Evolutionary conservation across 2,797 vertebrate genomes (phyloP).

Genomic region (Arnoldichthys spilopterus): DNA sequence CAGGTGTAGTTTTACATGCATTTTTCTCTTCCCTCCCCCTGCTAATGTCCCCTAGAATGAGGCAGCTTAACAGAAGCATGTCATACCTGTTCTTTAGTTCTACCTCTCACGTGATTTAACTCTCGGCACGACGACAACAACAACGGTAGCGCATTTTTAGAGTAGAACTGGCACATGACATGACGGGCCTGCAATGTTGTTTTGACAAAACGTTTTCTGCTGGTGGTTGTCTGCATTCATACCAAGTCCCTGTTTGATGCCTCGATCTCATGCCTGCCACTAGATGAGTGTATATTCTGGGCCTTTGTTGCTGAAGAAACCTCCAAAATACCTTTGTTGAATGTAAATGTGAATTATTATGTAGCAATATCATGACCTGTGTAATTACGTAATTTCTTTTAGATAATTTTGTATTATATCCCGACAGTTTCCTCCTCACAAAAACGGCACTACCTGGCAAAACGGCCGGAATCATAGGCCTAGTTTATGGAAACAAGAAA

Average conservation of each 20-base stretch:
- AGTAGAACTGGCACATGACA: not conserved
- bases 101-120: not conserved
- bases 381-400: no score
- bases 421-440: not conserved
- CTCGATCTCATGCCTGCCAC: not conserved
- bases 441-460: not conserved
- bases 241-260: not conserved
- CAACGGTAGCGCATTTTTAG: not conserved
- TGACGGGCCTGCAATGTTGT: not conserved
- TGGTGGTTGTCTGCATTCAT: not conserved
- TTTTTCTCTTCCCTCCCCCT: not conserved
- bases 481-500: not conserved
- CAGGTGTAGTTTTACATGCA: conserved; percentile 18
- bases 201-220: no score
- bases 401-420: no score
- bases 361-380: no score
- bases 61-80: not conserved
- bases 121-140: not conserved
- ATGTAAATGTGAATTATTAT: no score
- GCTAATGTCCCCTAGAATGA: not conserved
- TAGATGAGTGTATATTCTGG: no score
- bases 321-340: no score
- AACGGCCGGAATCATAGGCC: not conserved
- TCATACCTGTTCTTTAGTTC: conserved; percentile 13
- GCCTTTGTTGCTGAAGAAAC: no score